Conservation (phyloP, 2,113 vertebrate genomes). For the Takifugu bimaculatus region DNA sequence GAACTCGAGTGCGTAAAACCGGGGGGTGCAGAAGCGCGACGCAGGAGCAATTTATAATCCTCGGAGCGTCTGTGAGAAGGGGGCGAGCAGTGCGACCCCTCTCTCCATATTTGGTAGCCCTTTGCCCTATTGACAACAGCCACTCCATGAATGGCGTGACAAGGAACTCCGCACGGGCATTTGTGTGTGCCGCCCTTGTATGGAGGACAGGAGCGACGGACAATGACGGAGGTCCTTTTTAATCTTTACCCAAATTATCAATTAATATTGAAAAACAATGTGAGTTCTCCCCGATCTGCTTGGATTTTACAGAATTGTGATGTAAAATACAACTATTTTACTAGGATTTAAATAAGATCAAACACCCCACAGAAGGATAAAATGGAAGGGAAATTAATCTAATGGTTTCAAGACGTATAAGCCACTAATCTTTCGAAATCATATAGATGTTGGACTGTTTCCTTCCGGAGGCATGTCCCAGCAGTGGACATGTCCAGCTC, state of each 20-base stretch:
- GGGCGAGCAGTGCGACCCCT: slow-evolving; percentile 65
- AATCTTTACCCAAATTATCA: slow-evolving; percentile 16
- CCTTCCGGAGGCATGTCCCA: not conserved
- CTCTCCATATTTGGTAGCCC: slow-evolving; percentile 85
- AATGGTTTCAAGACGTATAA: too few species aligned
- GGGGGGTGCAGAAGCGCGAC: slow-evolving; percentile 44
- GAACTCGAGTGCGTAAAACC: slow-evolving; percentile 52
- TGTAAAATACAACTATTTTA: too few species aligned
- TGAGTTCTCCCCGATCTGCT: too few species aligned
- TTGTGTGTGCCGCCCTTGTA: slow-evolving; percentile 75
- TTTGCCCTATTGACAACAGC: slow-evolving; percentile 70
- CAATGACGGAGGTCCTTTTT: slow-evolving; percentile 37
- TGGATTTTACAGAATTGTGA: too few species aligned
- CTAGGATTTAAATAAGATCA: not conserved
- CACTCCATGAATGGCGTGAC: slow-evolving; percentile 85
- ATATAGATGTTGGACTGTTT: not conserved
- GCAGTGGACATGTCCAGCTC: not conserved
- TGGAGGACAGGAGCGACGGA: slow-evolving; percentile 60
- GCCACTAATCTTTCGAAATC: too few species aligned
- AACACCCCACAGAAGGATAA: not conserved
- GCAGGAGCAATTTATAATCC: slow-evolving; percentile 69
- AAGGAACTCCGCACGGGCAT: slow-evolving; percentile 50
- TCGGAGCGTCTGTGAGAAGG: slow-evolving; percentile 24
- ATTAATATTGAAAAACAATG: not conserved
- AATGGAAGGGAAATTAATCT: not conserved